These are phyloP conservation scores for Chelon labrosus DNA, from an alignment of 2,797 vertebrate species.

Conservation along the genomic window DNA sequence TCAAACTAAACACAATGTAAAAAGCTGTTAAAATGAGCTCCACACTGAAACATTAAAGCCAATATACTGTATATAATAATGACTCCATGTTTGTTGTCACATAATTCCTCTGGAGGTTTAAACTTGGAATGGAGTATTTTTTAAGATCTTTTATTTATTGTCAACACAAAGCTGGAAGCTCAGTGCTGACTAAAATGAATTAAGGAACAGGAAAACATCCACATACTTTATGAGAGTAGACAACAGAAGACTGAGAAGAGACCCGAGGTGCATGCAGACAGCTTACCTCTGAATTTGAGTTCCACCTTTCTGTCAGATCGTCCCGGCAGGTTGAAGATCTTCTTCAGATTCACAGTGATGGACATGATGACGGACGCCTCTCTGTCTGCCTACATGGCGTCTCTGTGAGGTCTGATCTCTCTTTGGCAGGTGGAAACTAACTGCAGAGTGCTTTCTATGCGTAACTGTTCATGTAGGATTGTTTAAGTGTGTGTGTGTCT, in stretches of 20 bases:
- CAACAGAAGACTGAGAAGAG: not conserved
- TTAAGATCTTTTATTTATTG: not conserved
- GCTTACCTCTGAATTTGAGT: constrained; percentile 86
- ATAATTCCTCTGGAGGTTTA: too few relatives aligned
- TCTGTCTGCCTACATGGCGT: constrained; percentile 24
- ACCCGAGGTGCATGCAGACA: not conserved
- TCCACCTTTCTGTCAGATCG: constrained; percentile 88
- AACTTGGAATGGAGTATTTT: too few relatives aligned
- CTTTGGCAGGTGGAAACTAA: constrained; percentile 19
- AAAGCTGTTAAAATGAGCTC: too few relatives aligned
- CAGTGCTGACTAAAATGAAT: not conserved
- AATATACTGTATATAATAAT: too few relatives aligned
- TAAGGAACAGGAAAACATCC: not conserved
- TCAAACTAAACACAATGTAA: too few relatives aligned
- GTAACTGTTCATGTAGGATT: constrained; percentile 8
- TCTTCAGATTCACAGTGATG: constrained; percentile 86
- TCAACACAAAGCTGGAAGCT: not conserved
- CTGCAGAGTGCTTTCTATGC: constrained; percentile 12
- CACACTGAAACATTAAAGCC: too few relatives aligned
- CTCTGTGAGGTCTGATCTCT: constrained; percentile 2
- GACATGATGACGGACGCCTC: constrained; percentile 83
- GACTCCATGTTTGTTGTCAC: too few relatives aligned
- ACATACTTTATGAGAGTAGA: not conserved
- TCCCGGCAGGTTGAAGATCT: constrained; percentile 88
- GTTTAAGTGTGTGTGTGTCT: constrained; percentile 37